Evolutionary conservation across 2,888 invertebrate genomes (phyloP).

Genomic region (Helleia helle): DNA sequence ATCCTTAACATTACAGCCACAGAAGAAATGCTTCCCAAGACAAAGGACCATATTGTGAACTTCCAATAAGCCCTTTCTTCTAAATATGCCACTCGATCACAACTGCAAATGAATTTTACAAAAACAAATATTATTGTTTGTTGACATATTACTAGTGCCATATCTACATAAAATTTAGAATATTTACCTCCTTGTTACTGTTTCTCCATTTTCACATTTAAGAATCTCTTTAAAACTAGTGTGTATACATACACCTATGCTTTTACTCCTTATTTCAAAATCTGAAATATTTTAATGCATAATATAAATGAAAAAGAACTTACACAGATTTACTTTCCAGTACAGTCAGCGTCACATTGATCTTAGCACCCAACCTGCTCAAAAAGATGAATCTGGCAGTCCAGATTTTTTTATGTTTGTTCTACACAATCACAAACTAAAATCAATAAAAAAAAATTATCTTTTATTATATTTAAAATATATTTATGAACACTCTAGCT

Average conservation of each 20-base stretch:
- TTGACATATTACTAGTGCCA: not conserved
- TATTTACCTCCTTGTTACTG: conserved; percentile 81
- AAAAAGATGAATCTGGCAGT: too few species aligned
- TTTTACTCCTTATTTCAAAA: conserved; percentile 88
- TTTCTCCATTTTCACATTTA: conserved; percentile 86
- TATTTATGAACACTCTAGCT: too few species aligned
- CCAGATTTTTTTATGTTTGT: too few species aligned
- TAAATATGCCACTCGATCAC: conserved; percentile 87
- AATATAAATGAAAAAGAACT: too few species aligned
- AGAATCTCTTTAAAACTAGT: conserved; percentile 89
- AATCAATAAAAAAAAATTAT: too few species aligned
- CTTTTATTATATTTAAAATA: too few species aligned
- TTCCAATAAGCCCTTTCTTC: conserved; percentile 90
- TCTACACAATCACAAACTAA: too few species aligned
- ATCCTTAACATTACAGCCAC: conserved; percentile 78
- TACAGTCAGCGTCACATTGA: too few species aligned
- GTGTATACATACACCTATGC: conserved; percentile 86
- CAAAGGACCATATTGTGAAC: conserved; percentile 82
- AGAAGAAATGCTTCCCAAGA: conserved; percentile 77
- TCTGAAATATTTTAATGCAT: conserved; percentile 50
- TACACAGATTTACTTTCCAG: too few species aligned
- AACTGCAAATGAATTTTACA: conserved; percentile 70
- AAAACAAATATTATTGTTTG: not conserved
- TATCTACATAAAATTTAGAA: not conserved
- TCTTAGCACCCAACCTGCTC: too few species aligned